Percentiles rank a stretch among this genome's conserved stretches.
Evolutionary conservation across 2,888 invertebrate genomes (phyloP).

Genomic region (Lycia hirtaria): DNA sequence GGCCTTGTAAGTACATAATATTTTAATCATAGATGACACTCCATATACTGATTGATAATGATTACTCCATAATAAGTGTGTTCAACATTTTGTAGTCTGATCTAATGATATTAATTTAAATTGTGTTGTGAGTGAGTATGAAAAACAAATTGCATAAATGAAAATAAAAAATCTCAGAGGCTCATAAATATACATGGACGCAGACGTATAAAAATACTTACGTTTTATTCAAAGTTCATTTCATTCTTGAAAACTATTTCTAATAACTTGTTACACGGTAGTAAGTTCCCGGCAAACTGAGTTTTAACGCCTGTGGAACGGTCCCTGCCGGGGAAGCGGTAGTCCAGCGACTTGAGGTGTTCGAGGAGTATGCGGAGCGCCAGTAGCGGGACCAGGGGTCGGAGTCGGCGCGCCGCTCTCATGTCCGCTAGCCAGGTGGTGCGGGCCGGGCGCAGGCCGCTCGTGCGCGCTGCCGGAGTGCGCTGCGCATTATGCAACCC

Average conservation of each 20-base stretch:
- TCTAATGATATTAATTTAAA: no score
- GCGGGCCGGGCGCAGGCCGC: slow-evolving; percentile 45
- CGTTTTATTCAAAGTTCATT: slow-evolving; percentile 55
- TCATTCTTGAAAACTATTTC: slow-evolving; percentile 54
- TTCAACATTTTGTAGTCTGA: no score
- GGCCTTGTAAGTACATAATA: no score
- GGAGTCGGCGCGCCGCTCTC: slow-evolving; percentile 57
- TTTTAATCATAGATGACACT: no score
- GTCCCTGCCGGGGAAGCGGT: slow-evolving; percentile 40
- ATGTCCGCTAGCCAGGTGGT: slow-evolving; percentile 46
- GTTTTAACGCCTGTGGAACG: slow-evolving; percentile 55
- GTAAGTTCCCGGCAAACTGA: slow-evolving; percentile 48
- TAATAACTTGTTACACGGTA: slow-evolving; percentile 37
- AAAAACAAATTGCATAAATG: no score
- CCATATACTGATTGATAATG: no score
- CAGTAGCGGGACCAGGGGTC: slow-evolving; percentile 71
- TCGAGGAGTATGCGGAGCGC: slow-evolving; percentile 73
- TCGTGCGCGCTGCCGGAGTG: slow-evolving; percentile 53
- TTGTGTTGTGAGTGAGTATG: no score
- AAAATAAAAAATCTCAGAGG: not conserved
- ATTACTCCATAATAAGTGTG: no score
- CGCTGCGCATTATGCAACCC: slow-evolving; percentile 76
- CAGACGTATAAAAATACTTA: slow-evolving; percentile 56
- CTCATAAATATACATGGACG: not conserved
- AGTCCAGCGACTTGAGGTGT: slow-evolving; percentile 74